phyloP scores from a whole-genome alignment of 2,888 invertebrate species.

The Drosophila testacea region DNA sequence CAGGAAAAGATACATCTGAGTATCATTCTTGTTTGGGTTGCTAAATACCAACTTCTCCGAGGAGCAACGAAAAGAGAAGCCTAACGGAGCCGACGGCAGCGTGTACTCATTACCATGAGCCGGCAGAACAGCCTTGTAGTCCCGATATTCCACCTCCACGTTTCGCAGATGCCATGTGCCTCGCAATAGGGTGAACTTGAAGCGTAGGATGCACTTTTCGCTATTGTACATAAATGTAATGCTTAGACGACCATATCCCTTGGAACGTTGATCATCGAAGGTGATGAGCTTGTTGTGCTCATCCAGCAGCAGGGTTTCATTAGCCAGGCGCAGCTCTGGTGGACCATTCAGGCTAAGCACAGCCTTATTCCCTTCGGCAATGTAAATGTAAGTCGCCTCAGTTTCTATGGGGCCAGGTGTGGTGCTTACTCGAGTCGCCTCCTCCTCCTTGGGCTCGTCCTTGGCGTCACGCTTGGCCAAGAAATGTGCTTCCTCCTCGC shows the following conservation, averaged over 20 bases:
- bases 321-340: conserved; percentile 85
- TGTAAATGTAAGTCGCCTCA: conserved; percentile 86
- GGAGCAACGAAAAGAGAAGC: conserved; percentile 87
- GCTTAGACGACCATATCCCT: conserved; percentile 79
- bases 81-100: conserved; percentile 86
- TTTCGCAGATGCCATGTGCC: conserved; percentile 87
- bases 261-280: conserved; percentile 79
- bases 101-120: conserved; percentile 76
- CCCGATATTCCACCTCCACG: conserved; percentile 86
- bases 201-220: conserved; percentile 86
- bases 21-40: conserved; percentile 85
- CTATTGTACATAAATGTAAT: conserved; percentile 78
- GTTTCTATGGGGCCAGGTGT: conserved; percentile 75
- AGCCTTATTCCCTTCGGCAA: conserved; percentile 86
- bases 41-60: conserved; percentile 85
- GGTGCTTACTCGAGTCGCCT: conserved; percentile 73
- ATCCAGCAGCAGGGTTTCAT: conserved; percentile 64
- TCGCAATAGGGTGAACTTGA: conserved; percentile 86
- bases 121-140: conserved; percentile 65
- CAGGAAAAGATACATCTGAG: conserved; percentile 84
- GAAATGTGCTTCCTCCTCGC: conserved; percentile 82
- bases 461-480: conserved; percentile 81
- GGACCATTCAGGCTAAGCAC: conserved; percentile 87
- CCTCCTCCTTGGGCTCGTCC: conserved; percentile 70
- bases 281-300: conserved; percentile 81